Evolutionary conservation across 2,113 vertebrate species (phyloP), one percentile per base, ranked within the genome.

Genomic region (Mastomys natalensis): DNA sequence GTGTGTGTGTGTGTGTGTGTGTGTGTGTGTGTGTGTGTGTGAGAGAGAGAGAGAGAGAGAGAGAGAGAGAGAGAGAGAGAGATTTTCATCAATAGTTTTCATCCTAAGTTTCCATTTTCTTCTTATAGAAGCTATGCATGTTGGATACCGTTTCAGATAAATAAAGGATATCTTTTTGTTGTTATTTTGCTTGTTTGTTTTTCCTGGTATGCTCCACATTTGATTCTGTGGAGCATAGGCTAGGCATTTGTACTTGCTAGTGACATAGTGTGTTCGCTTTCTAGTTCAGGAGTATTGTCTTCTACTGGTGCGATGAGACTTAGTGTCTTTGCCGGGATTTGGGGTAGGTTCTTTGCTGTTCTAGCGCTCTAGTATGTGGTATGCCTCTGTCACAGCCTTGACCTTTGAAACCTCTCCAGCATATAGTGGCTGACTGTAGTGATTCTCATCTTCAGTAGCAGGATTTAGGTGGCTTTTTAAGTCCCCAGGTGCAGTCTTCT

Each of bases 291-390:
- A 82, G 13, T 40, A 5, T 11, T 24, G 34, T 68, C 9, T 86
- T 37, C 12, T 53, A 0, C 34, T n/a, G 51, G 51, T 2, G 2
- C n/a, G 19, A 0, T 19, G 29, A 64, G 12, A 13, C 26, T 13
- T 10, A 0, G 31, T 9, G 37, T 68, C 37, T 66, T 77, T 60
- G 5, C 31, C 72, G 60, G 51, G 40, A 53, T 37, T 62, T 4
- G 73, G 22, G 82, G 51, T 37, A 1, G 3, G 5, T 10, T 72
- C 3, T 7, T 11, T 13, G 13, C 43, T 1, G 31, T 11, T 55
- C 64, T 16, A 7, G 17, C 0, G 31, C 29, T 74, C 15, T 4
- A 40, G 6, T 6, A 1, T 40, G 1, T 19, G 1, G 0, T 43
- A 4, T 16, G 2, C 37, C 76, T n/a, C 68, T 43, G 21, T 4